A percentile compares a stretch with the other conserved stretches of the same genome.
phyloP scores from a whole-genome alignment of 2,113 vertebrate genomes.

The Crotalus helleri region DNA sequence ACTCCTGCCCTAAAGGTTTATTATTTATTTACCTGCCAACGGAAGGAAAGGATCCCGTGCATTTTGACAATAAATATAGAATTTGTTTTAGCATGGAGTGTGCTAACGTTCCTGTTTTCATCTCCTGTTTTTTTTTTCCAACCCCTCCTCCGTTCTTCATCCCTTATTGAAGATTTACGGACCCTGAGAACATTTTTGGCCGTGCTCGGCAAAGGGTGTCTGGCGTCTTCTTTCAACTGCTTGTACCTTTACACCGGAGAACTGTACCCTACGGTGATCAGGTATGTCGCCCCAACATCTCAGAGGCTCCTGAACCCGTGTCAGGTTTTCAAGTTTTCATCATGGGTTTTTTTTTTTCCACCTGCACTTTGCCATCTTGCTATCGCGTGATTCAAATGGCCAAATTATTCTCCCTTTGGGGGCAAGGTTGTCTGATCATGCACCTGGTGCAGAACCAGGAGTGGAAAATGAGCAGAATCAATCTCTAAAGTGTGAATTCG shows the following conservation, averaged over 20 bases:
- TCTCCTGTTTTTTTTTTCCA: neutral
- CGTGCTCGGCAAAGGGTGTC: slow-evolving; percentile 75
- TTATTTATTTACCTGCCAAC: neutral
- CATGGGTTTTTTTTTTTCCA: neutral
- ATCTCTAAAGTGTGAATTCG: neutral
- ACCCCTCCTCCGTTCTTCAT: too few species aligned
- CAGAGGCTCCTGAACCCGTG: neutral
- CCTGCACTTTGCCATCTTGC: neutral
- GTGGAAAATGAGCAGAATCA: neutral
- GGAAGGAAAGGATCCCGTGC: neutral
- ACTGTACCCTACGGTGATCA: slow-evolving; percentile 45
- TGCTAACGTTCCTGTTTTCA: neutral
- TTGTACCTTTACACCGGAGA: slow-evolving; percentile 59
- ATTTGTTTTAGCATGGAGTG: neutral
- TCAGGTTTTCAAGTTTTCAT: neutral
- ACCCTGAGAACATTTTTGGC: slow-evolving; percentile 67
- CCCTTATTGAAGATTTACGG: slow-evolving; percentile 70
- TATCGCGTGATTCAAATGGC: neutral
- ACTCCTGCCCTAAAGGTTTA: neutral
- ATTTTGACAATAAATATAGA: neutral
- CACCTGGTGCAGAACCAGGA: neutral
- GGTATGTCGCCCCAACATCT: neutral
- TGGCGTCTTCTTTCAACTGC: slow-evolving; percentile 74
- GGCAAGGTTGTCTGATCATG: neutral
- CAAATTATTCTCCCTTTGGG: neutral